A percentile compares a stretch with the other conserved stretches of the same genome.
Evolutionary conservation across 2,888 invertebrate genomes (phyloP).

Genomic region (Drosophila colorata): DNA sequence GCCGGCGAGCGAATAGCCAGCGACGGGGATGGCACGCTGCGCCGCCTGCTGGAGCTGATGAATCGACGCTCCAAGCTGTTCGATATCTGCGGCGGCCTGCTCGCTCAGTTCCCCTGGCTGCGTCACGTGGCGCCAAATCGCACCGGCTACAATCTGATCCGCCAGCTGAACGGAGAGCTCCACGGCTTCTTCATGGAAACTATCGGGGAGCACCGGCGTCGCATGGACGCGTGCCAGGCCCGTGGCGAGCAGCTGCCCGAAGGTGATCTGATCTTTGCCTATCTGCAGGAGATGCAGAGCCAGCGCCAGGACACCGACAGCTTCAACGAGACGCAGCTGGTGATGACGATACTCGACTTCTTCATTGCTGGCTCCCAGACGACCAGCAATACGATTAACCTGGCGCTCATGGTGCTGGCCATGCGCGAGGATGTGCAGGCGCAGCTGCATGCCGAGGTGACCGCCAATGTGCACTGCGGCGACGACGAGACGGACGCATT

Average conservation of each 20-base stretch:
- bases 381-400: slow-evolving; percentile 88
- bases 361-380: slow-evolving; percentile 89
- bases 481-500: slow-evolving; percentile 47
- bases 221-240: slow-evolving; percentile 78
- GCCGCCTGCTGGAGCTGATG: slow-evolving; percentile 86
- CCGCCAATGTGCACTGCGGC: slow-evolving; percentile 75
- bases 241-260: slow-evolving; percentile 83
- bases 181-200: slow-evolving; percentile 86
- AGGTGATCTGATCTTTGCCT: slow-evolving; percentile 88
- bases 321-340: slow-evolving; percentile 88
- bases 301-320: slow-evolving; percentile 53
- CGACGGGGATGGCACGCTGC: slow-evolving; percentile 84
- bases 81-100: slow-evolving; percentile 87
- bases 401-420: slow-evolving; percentile 88
- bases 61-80: slow-evolving; percentile 86
- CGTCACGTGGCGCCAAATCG: slow-evolving; percentile 87
- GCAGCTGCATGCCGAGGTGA: slow-evolving; percentile 87
- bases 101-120: slow-evolving; percentile 88
- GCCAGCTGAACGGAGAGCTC: slow-evolving; percentile 87
- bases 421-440: slow-evolving; percentile 87
- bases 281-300: slow-evolving; percentile 87
- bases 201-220: slow-evolving; percentile 86
- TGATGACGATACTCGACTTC: slow-evolving; percentile 89
- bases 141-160: slow-evolving; percentile 88
- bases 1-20: slow-evolving; percentile 86